Evolutionary conservation across 2,797 vertebrate species (phyloP).

Genomic region (Eidolon dupreanum): DNA sequence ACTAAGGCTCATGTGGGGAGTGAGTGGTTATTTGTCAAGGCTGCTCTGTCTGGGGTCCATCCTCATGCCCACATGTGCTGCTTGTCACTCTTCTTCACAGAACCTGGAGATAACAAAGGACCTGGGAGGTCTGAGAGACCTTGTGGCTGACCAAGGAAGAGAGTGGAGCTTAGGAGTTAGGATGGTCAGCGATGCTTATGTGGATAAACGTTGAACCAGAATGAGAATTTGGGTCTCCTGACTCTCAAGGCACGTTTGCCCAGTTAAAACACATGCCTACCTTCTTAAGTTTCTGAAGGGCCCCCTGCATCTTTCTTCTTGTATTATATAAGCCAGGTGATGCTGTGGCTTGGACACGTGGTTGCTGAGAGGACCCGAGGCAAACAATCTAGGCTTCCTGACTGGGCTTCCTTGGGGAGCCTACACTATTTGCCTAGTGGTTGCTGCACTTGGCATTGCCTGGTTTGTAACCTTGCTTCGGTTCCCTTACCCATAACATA

Average conservation of each 20-base stretch:
- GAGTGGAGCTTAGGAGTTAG: not conserved
- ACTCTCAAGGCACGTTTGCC: not conserved
- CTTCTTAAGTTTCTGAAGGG: not conserved
- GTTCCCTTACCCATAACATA: not conserved
- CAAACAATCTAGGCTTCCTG: not conserved
- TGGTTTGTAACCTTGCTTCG: not conserved
- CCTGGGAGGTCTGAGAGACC: not conserved
- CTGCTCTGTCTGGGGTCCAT: not conserved
- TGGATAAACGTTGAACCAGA: not conserved
- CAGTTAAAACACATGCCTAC: not conserved
- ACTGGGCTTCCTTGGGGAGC: not conserved
- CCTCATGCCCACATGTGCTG: accelerated
- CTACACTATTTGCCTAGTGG: not conserved
- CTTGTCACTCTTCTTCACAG: not conserved
- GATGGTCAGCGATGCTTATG: accelerated
- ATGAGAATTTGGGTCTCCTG: not conserved
- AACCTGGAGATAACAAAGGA: not conserved
- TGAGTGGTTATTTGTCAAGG: not conserved
- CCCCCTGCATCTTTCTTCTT: not conserved
- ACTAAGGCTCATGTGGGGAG: not conserved
- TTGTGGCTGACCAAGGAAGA: not conserved
- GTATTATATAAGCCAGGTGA: not conserved
- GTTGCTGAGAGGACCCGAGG: not conserved
- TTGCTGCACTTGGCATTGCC: not conserved
- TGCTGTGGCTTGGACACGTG: accelerated